Conservation (phyloP, 2,797 vertebrate genomes). For the Gastrophryne carolinensis region DNA sequence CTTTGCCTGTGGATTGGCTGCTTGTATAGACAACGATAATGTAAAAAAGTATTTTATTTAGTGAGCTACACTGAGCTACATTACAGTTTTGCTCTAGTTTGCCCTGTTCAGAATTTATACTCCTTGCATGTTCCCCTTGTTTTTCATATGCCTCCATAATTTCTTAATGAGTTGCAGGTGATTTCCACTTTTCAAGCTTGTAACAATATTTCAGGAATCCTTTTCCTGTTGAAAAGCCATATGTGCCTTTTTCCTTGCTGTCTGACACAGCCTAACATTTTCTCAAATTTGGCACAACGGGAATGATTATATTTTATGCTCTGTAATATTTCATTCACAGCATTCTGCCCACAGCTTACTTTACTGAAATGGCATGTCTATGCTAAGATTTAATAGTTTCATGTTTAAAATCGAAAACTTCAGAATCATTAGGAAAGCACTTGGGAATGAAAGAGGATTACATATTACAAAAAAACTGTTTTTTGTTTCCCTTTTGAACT, state of each 20-base stretch:
- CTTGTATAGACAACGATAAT: no score
- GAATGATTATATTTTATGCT: background rate
- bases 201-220: conserved; percentile 36
- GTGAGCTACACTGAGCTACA: no score
- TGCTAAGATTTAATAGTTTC: background rate
- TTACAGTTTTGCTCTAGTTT: background rate
- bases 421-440: background rate
- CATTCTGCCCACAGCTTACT: background rate
- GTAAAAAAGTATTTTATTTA: no score
- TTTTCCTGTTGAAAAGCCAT: conserved; percentile 39
- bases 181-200: conserved; percentile 47
- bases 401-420: background rate
- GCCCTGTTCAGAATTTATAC: background rate
- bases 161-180: conserved; percentile 48
- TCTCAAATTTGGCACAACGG: background rate
- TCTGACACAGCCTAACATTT: conserved; percentile 16
- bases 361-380: background rate
- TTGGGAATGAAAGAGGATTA: background rate
- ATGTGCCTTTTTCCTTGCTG: conserved; percentile 23
- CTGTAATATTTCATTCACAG: conserved; percentile 1
- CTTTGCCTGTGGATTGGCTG: no score
- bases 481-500: conserved; percentile 26
- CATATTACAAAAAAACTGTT: background rate
- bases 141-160: conserved; percentile 34
- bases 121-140: conserved; percentile 17